A percentile compares a stretch with the other conserved stretches of the same genome.
These are phyloP conservation scores for Cryptocephalus primarius DNA, from an alignment of 2,888 invertebrate species.

Conservation along the genomic window DNA sequence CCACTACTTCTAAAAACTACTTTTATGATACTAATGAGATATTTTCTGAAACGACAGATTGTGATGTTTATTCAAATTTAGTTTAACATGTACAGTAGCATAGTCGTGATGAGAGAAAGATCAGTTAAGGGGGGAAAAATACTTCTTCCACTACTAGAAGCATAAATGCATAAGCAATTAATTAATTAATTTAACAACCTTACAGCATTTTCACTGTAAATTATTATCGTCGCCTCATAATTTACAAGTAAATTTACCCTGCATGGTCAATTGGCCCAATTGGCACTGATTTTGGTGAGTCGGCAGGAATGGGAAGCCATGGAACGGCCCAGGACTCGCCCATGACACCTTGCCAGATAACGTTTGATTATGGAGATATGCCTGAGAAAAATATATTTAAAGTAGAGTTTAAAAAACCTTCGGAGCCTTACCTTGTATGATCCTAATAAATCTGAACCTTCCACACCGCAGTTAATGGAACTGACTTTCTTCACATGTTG, in stretches of 20 bases:
- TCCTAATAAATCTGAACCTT: conserved; percentile 27
- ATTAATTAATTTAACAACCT: too few species aligned
- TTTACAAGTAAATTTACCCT: conserved; percentile 39
- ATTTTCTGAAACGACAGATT: too few species aligned
- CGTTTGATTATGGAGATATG: conserved; percentile 47
- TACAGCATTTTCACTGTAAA: too few species aligned
- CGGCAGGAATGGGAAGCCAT: conserved; percentile 72
- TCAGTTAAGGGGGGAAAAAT: too few species aligned
- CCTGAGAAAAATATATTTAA: conserved; percentile 26
- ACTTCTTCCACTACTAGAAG: too few species aligned
- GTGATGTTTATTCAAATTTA: too few species aligned
- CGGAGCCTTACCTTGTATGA: conserved; percentile 29
- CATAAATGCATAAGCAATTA: too few species aligned
- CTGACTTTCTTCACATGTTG: conserved; percentile 71
- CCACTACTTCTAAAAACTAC: too few species aligned
- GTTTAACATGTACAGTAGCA: too few species aligned
- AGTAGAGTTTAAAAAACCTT: neutral
- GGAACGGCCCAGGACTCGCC: conserved; percentile 72
- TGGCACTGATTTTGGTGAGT: conserved; percentile 56
- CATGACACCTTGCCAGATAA: conserved; percentile 53
- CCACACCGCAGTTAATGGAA: conserved; percentile 61
- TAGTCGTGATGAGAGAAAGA: too few species aligned
- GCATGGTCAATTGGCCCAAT: conserved; percentile 75
- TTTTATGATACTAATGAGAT: too few species aligned
- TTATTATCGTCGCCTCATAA: too few species aligned